Base-by-base conservation (phyloP, 2,888 invertebrate genomes). In the Marronus borbonicus region DNA sequence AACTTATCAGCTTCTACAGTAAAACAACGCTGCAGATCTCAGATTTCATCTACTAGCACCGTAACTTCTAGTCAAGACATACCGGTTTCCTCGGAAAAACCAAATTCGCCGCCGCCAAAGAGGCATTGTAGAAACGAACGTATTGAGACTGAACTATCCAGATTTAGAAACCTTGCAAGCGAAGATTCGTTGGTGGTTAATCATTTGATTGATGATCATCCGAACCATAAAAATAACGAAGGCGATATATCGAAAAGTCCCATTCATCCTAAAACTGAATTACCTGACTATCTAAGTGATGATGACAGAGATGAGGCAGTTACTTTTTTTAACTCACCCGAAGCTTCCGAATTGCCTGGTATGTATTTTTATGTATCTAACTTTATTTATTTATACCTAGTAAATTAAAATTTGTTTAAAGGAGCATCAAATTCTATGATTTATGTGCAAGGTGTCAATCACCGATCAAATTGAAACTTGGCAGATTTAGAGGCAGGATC, bases 201-300 rank as follows among this genome's bases (percentile, higher is more conserved):
- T 81, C 86, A 87, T 5, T 87, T 88, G 79, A 85, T 86, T 5
- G 79, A 86, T 65, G 79, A 86, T 65, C 84, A 86, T 76, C 81
- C 80, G n/a, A 86, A 86, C 50, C 81, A 81, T 72, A 80, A 60
- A 64, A 82, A 78, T 77, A 76, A 80, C 77, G 84, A 84, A 76
- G 79, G 84, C 31, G 87, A 87, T 70, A 76, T 84, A 77, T 79
- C 76, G 76, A 84, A 81, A 78, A 82, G 82, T 58, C 79, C 82
- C 44, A 81, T 89, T 81, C 90, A 93, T 90, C 93, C 94, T 85
- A 94, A 94, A 90, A 89, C 93, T 89, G 94, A 94, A 90, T 90
- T 81, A 50, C 93, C 93, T 86, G 94, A 94, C 88, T 94, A 91
- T 88, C 91, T 91, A 81, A 94, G 93, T 86, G 94, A 94, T 85